Base-by-base conservation (phyloP, 2,888 invertebrate genomes). In the Trimorus sp. region DNA sequence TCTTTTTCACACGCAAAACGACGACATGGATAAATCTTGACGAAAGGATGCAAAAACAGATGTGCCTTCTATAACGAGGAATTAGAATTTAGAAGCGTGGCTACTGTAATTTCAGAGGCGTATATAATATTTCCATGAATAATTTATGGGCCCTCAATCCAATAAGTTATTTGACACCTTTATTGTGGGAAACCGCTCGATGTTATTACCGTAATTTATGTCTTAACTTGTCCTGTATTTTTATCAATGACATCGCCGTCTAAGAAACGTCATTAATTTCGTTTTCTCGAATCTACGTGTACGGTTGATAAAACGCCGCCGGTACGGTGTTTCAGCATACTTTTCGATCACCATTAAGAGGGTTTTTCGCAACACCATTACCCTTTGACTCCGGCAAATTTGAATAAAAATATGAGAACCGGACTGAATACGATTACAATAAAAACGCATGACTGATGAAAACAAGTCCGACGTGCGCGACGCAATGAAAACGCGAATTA, bases 31-130 rank as follows among this genome's bases (percentile, higher is more conserved):
- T 69, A 69, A 83, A 77, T 83, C 70, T 51, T 49, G 54, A 79
- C 51, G 58, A 74, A 66, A 70, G 51, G 45, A 49, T 8, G 51
- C 26, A 58, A 53, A 59, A 73, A 76, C 79, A 78, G 63, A 73
- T 69, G 73, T 49, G 79, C 45, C 71, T 69, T 56, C 69, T 76
- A 69, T 76, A 73, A 73, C 60, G 79, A 81, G 60, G 60, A 81
- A 83, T 71, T 75, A 76, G 76, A 81, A 63, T 45, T 56, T 76
- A 70, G 71, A 75, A 16, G 78, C 36, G 56, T 37, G 49, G 81
- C 83, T 84, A 84, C 83, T 74, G 83, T 79, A 81, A 79, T 81
- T 81, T 73, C 79, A 76, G 83, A 65, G 63, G 66, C 62, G 62
- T 71, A 74, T 84, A 76, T 74, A 75, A 79, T 76, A 76, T 79